Percentiles rank a stretch among this genome's conserved stretches.
These are phyloP conservation scores for Macropis europaea DNA, from an alignment of 2,888 invertebrate genomes.

Conservation along the genomic window DNA sequence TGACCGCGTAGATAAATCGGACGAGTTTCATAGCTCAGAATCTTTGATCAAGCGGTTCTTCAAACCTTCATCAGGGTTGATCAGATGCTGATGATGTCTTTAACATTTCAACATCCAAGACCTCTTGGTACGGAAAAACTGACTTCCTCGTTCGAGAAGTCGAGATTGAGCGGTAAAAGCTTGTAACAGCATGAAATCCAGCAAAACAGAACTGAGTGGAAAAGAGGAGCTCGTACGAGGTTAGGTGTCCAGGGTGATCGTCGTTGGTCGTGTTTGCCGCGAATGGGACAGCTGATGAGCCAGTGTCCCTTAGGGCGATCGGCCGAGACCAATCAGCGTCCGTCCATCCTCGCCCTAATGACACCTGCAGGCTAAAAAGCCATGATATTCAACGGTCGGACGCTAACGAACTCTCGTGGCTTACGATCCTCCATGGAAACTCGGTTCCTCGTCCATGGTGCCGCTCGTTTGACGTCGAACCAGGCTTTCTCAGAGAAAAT, in stretches of 20 bases:
- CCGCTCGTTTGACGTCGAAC: background rate
- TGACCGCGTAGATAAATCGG: too few relatives aligned
- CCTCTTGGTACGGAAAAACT: too few relatives aligned
- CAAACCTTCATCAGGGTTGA: too few relatives aligned
- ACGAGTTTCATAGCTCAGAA: too few relatives aligned
- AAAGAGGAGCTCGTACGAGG: background rate
- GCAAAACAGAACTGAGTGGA: too few relatives aligned
- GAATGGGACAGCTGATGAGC: slow-evolving; percentile 77
- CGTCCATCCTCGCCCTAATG: slow-evolving; percentile 75
- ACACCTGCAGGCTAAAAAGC: slow-evolving; percentile 78
- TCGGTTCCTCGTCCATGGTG: background rate
- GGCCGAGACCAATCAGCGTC: slow-evolving; percentile 76
- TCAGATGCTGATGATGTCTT: too few relatives aligned
- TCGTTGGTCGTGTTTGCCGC: slow-evolving; percentile 43
- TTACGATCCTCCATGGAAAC: slow-evolving; percentile 26
- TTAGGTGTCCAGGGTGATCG: slow-evolving; percentile 11
- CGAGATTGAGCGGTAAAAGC: too few relatives aligned
- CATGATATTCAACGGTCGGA: slow-evolving; percentile 75
- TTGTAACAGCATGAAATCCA: too few relatives aligned
- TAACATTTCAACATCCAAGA: too few relatives aligned
- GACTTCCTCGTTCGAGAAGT: too few relatives aligned
- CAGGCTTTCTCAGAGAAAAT: background rate
- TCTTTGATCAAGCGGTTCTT: too few relatives aligned
- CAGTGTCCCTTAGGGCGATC: slow-evolving; percentile 76
- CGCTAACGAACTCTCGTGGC: slow-evolving; percentile 71